Evolutionary conservation across 2,888 invertebrate species (phyloP), one percentile per base, ranked within the genome.

Genomic region (Tupiocoris notatus): DNA sequence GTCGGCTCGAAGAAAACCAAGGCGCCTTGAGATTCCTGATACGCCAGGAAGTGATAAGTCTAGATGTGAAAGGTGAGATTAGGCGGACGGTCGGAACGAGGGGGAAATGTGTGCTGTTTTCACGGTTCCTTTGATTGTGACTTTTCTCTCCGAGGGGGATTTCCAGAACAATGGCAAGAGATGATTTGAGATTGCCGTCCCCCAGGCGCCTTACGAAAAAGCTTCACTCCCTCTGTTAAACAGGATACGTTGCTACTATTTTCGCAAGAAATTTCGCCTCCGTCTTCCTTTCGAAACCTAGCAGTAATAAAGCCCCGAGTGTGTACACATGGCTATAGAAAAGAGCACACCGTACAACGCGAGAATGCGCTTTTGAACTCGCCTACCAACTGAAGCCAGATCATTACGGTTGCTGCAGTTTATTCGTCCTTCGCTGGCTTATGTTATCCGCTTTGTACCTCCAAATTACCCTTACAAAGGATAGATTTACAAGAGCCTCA

Each of bases 151-250:
- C 39, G 39, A 7, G 39, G 39, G 39, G 39, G 39, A 39, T 39
- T 39, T 39, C 39, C 39, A 39, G 39, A 39, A 39, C 39, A 39
- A 39, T 39, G 39, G 39, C 39, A 39, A 39, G 39, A 12, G 39
- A 39, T 39, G 39, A 39, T 39, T 65, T 39, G 65, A 20, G 54
- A 65, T 65, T 65, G 65, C 65, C 65, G 65, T 25, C 65, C 65
- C 65, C 65, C 65, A 65, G 65, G 65, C 65, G 65, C 65, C 65
- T 39, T 39, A 39, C 39, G 39, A 39, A 39, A 39, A 39, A 39
- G 39, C 39, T 39, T 39, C 39, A 39, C 39, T 39, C 39, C 39
- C 39, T 39, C 39, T 39, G 12, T 39, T 39, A 39, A 3, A 39
- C 39, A 39, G 6, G 39, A 39, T 39, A 39, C 39, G 39, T 39